Evolutionary conservation across 64 coral and sea anemone species (phyloP).

Genomic region (Cladopsammia gracilis): DNA sequence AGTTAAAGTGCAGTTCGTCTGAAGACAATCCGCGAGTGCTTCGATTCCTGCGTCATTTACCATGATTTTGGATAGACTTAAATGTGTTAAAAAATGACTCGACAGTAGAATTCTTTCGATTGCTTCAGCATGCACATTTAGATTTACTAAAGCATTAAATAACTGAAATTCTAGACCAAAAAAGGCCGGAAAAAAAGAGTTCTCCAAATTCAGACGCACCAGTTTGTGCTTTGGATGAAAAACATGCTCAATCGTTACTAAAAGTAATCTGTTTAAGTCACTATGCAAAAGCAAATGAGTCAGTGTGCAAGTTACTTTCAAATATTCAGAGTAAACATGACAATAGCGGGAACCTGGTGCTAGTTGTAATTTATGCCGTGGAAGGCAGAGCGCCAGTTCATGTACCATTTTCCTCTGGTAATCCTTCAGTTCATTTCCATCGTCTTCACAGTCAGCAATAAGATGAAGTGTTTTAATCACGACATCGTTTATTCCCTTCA

Average conservation of each 20-base stretch:
- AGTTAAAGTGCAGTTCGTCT: no score
- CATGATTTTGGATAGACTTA: no score
- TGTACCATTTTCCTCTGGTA: conserved; percentile 5
- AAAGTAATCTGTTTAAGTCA: neutral
- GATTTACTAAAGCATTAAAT: no score
- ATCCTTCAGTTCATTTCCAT: neutral
- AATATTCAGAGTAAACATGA: neutral
- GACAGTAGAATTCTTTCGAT: no score
- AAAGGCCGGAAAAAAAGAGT: no score
- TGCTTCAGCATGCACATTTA: no score
- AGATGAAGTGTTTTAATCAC: neutral
- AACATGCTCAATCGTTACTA: neutral
- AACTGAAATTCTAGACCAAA: no score
- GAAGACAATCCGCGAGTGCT: no score
- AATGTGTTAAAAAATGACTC: no score
- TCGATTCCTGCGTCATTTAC: no score
- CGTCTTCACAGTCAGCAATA: neutral
- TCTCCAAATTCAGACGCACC: neutral
- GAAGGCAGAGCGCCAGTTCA: neutral
- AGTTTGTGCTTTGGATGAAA: neutral
- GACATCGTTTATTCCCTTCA: no score
- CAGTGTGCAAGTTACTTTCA: neutral
- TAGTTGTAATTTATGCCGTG: neutral
- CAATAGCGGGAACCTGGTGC: neutral
- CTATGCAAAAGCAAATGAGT: neutral